Base-by-base conservation (phyloP, 1,140 invertebrate genomes). In the Drosophila willistoni region DNA sequence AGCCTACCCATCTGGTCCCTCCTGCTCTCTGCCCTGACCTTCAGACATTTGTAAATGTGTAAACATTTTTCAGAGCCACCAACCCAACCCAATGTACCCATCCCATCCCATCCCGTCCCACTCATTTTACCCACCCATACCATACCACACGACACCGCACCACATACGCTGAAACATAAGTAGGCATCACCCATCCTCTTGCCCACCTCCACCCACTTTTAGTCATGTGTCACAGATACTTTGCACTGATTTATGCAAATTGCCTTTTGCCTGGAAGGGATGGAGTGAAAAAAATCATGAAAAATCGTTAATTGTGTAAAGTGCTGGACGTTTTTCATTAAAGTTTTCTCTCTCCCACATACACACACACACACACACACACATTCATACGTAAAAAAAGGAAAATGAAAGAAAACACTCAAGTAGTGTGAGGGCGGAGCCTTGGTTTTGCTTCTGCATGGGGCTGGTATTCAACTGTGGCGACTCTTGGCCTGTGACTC, bases 191-290 rank as follows among this genome's bases (percentile, higher is more conserved):
- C 41, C 47, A 41, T 4, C 14, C 17, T 57, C 34, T 54, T 10
- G 33, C 42, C 62, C 42, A 59, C 64, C 64, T 54, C 75, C 54
- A n/a, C 34, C 39, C 36, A 42, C 73, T 81, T 71, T 78, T 71
- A 69, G 65, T 72, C 74, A 77, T 81, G 80, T 87, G 82, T 87
- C 84, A 77, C 76, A 87, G 83, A 87, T 87, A 87, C 80, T 87
- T 87, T 83, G 83, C 84, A 77, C 84, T 87, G 83, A 87, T 87
- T 87, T 87, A 87, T 87, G 83, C 76, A 87, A 89, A 87, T 83
- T 89, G 83, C 73, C 74, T 68, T 72, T 67, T 60, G 75, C 75
- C 57, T 59, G 74, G 56, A 55, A 60, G 73, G 56, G 42, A 51
- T 44, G 57, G 54, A 61, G 54, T 72, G 76, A 56, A 66, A 71